Evolutionary conservation across 2,888 invertebrate species (phyloP).

Genomic region (Pherbina coryleti): DNA sequence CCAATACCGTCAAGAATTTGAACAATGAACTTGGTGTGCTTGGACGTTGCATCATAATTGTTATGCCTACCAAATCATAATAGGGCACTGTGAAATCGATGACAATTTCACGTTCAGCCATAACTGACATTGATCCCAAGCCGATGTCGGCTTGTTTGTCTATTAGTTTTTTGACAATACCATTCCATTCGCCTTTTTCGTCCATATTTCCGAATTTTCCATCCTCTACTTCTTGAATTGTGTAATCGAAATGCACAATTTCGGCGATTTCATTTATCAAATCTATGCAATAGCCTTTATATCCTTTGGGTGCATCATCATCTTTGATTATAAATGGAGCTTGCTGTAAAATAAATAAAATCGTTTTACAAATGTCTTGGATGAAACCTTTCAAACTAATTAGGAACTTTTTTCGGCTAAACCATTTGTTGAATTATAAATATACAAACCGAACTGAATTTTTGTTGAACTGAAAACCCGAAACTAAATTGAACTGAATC

Average conservation of each 20-base stretch:
- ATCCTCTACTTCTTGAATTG: constrained; percentile 84
- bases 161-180: constrained; percentile 83
- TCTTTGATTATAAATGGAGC: constrained; percentile 85
- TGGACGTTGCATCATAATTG: constrained; percentile 94
- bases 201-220: constrained; percentile 91
- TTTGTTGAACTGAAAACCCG: too few species aligned
- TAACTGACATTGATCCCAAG: constrained; percentile 92
- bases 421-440: too few species aligned
- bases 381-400: not conserved
- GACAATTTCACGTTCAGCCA: constrained; percentile 96
- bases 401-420: too few species aligned
- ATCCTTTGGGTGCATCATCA: constrained; percentile 76
- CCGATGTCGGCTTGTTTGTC: constrained; percentile 94
- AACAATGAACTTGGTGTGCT: constrained; percentile 92
- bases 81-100: constrained; percentile 99
- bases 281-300: constrained; percentile 94
- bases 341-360: constrained; percentile 72
- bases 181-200: constrained; percentile 87
- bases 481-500: too few species aligned
- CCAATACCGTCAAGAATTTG: constrained; percentile 95
- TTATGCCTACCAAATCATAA: constrained; percentile 97
- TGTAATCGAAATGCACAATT: constrained; percentile 90
- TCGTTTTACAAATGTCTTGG: not conserved
- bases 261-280: constrained; percentile 88
- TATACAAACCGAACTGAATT: too few species aligned